Conservation (phyloP, 2,888 invertebrate species). For the Xylota sylvarum region DNA sequence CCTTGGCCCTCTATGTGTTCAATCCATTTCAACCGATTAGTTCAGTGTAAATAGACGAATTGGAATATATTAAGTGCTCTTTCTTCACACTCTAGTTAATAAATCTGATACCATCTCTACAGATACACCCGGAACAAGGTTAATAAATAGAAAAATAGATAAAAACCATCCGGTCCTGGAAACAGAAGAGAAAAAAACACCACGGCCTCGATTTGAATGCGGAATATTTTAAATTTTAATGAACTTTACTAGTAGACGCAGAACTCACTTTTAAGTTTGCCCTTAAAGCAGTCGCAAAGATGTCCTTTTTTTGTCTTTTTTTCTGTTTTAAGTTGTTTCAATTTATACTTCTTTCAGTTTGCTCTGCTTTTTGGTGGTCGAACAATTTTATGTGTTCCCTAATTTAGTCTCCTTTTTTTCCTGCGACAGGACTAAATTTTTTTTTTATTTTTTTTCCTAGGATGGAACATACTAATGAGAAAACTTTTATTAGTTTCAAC, state of each 20-base stretch:
- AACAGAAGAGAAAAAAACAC: constrained; percentile 10
- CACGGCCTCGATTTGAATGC: constrained; percentile 31
- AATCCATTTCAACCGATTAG: no score
- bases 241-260: constrained; percentile 16
- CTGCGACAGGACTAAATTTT: constrained; percentile 19
- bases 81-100: background rate
- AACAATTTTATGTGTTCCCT: constrained; percentile 56
- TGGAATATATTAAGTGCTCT: no score
- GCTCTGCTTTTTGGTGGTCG: constrained; percentile 36
- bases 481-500: constrained; percentile 68
- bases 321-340: constrained; percentile 18
- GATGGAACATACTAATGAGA: constrained; percentile 58
- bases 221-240: constrained; percentile 48
- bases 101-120: background rate
- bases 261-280: constrained; percentile 21
- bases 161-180: constrained; percentile 25
- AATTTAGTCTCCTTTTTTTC: constrained; percentile 39
- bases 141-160: constrained; percentile 21
- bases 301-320: constrained; percentile 11
- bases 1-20: no score
- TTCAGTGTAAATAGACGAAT: no score
- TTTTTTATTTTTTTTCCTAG: constrained; percentile 38
- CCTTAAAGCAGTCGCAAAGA: constrained; percentile 31
- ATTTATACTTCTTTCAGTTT: constrained; percentile 1
- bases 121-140: background rate